Conservation (phyloP, 1,140 invertebrate genomes). For the Caenorhabditis latens region DNA sequence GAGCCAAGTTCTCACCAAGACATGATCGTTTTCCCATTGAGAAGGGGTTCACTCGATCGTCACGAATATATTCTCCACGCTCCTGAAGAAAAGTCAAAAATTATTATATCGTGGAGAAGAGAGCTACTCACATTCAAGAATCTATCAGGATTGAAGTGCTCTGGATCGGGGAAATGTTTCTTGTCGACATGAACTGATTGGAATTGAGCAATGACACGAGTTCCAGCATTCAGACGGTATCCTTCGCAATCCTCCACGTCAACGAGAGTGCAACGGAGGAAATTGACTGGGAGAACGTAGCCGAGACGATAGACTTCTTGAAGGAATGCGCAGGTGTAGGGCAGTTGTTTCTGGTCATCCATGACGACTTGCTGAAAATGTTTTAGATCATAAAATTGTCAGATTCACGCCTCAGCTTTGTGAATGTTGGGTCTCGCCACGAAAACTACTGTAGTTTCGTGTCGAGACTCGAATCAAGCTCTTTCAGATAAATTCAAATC, state of each 20-base stretch:
- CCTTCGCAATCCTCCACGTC: slow-evolving; percentile 82
- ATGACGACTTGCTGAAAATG: slow-evolving; percentile 58
- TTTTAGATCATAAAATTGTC: neutral
- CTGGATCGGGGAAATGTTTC: slow-evolving; percentile 87
- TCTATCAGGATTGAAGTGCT: slow-evolving; percentile 84
- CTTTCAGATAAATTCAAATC: slow-evolving; percentile 51
- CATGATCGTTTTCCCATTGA: slow-evolving; percentile 72
- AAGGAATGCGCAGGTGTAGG: slow-evolving; percentile 58
- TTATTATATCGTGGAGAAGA: neutral
- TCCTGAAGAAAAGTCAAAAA: slow-evolving; percentile 34
- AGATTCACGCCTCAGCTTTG: no score
- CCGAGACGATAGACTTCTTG: slow-evolving; percentile 63
- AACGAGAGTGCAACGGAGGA: slow-evolving; percentile 22
- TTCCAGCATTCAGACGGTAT: slow-evolving; percentile 85
- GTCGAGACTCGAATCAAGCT: no score
- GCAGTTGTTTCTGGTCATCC: slow-evolving; percentile 59
- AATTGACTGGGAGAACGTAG: slow-evolving; percentile 60
- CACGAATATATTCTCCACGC: slow-evolving; percentile 57
- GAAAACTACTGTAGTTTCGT: no score
- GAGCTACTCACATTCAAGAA: slow-evolving; percentile 63
- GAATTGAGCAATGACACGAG: slow-evolving; percentile 87
- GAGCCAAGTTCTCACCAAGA: slow-evolving; percentile 77
- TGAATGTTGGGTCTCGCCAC: no score
- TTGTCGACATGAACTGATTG: slow-evolving; percentile 91
- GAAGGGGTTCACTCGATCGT: slow-evolving; percentile 69